A percentile compares a stretch with the other conserved stretches of the same genome.
These are phyloP conservation scores for Anabas testudineus DNA, from an alignment of 2,797 vertebrate species.

Conservation along the genomic window DNA sequence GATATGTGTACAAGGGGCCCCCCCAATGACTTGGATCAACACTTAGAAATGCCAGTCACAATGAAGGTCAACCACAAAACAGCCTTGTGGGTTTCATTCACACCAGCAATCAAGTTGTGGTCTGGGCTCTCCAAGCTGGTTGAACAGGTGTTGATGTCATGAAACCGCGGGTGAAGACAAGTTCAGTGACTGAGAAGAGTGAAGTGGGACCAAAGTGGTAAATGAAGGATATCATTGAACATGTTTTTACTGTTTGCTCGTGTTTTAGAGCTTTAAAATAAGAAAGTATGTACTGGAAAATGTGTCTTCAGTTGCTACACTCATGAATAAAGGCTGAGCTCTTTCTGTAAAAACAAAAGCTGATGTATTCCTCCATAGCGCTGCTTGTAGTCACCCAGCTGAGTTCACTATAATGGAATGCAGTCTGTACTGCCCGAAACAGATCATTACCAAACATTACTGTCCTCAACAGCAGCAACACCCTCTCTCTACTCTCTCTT, in stretches of 20 bases:
- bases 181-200: slow-evolving; percentile 27
- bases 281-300: background rate
- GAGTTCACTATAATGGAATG: slow-evolving; percentile 75
- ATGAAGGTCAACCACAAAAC: slow-evolving; percentile 50
- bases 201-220: background rate
- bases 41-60: slow-evolving; percentile 30
- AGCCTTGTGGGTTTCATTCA: slow-evolving; percentile 44
- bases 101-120: slow-evolving; percentile 32
- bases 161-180: slow-evolving; percentile 42
- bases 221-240: background rate
- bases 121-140: slow-evolving; percentile 22
- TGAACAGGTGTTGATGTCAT: slow-evolving; percentile 59
- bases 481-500: slow-evolving; percentile 36
- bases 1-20: slow-evolving; percentile 12
- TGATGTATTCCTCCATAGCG: slow-evolving; percentile 50
- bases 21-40: slow-evolving; percentile 35
- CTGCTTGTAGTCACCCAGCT: slow-evolving; percentile 63
- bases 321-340: background rate
- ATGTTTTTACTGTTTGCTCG: background rate
- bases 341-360: slow-evolving; percentile 41
- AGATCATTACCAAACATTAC: slow-evolving; percentile 55
- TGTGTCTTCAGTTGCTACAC: background rate
- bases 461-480: slow-evolving; percentile 33
- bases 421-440: slow-evolving; percentile 55
- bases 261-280: background rate